Evolutionary conservation across 2,797 vertebrate species (phyloP).

Genomic region (Phataginus tricuspis): DNA sequence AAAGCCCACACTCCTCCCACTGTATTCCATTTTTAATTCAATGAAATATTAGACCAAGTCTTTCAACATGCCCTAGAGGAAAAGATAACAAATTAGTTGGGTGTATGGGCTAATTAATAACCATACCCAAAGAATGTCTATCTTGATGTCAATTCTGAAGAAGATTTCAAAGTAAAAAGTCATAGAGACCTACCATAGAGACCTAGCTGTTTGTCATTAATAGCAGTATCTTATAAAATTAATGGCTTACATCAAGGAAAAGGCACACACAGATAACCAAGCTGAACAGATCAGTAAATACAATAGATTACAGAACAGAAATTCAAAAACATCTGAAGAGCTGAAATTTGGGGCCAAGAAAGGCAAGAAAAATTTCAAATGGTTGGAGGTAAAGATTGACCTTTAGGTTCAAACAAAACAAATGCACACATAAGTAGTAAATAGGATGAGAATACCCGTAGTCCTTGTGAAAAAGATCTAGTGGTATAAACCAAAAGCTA

Average conservation of each 20-base stretch:
- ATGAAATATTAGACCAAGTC: conserved; percentile 15
- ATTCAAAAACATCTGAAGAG: not conserved
- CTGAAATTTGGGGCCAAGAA: not conserved
- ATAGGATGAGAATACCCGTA: not conserved
- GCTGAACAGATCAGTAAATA: not conserved
- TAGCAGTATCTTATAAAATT: not conserved
- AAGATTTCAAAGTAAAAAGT: conserved; percentile 1
- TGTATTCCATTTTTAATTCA: conserved; percentile 54
- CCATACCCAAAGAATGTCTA: not conserved
- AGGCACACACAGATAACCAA: not conserved
- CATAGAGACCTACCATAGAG: not conserved
- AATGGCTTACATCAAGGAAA: not conserved
- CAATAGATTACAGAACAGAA: not conserved
- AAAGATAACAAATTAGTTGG: conserved; percentile 39
- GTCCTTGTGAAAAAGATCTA: not conserved
- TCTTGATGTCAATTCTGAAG: not conserved
- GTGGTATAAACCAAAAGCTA: not conserved
- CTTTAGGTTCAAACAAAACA: not conserved
- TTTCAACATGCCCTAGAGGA: not conserved
- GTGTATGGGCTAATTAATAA: conserved; percentile 30
- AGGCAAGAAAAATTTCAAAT: not conserved
- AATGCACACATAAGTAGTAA: not conserved
- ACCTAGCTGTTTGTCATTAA: not conserved
- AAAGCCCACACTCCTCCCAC: not conserved
- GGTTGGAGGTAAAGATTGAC: not conserved